Conservation (phyloP, 2,797 vertebrate species). For the Vireo griseus region DNA sequence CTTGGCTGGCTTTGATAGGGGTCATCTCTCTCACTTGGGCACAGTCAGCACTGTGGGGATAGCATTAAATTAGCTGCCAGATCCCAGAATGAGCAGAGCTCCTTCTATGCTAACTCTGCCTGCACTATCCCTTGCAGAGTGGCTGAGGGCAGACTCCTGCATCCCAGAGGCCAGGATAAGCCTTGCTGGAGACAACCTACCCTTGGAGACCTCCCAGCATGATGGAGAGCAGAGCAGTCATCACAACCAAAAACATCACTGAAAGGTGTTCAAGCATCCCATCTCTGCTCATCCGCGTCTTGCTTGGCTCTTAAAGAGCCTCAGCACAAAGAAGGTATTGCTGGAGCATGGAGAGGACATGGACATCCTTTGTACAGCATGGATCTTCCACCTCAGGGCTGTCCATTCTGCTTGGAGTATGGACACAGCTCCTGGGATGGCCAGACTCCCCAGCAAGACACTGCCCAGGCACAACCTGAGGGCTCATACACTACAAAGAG, state of each 20-base stretch:
- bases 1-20: not conserved
- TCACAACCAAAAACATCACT: not conserved
- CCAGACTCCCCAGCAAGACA: accelerated
- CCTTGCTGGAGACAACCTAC: not conserved
- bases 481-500: not conserved
- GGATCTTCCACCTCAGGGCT: not conserved
- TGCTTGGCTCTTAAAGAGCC: not conserved
- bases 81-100: not conserved
- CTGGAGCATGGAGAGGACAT: not conserved
- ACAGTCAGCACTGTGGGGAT: not conserved
- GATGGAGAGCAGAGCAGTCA: not conserved
- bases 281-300: not conserved
- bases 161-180: accelerated
- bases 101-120: not conserved
- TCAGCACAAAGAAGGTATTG: not conserved
- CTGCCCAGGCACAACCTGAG: not conserved
- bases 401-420: accelerated
- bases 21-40: not conserved
- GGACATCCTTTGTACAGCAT: not conserved
- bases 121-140: not conserved
- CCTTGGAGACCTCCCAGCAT: not conserved
- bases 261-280: not conserved
- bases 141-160: not conserved
- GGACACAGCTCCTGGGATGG: accelerated
- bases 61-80: not conserved